phyloP scores from a whole-genome alignment of 2,888 invertebrate genomes.

The Orthonychiurus folsomi region DNA sequence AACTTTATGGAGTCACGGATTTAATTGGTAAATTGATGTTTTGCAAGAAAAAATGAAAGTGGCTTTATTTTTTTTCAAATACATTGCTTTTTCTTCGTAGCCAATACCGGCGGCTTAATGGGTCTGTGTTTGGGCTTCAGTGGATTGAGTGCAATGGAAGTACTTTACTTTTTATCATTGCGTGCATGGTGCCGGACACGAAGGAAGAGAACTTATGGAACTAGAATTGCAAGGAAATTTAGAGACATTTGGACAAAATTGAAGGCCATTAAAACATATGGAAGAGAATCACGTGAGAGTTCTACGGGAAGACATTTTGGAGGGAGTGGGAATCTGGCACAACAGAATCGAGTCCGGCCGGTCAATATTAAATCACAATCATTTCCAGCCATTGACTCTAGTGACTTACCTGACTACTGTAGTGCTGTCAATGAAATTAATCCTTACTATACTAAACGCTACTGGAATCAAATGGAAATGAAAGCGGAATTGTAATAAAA shows the following conservation, averaged over 20 bases:
- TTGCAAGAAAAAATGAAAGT: background rate
- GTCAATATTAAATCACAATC: background rate
- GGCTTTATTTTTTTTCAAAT: background rate
- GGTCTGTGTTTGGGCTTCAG: conserved; percentile 27
- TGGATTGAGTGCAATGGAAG: conserved; percentile 23
- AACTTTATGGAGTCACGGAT: conserved; percentile 31
- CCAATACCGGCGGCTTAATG: conserved; percentile 26
- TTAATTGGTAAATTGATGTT: conserved; percentile 25
- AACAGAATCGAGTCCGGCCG: too few relatives aligned
- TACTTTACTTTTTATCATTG: conserved; percentile 25
- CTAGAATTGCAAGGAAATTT: conserved; percentile 5
- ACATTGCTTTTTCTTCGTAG: too few relatives aligned
- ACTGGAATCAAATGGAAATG: background rate
- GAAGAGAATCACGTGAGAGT: background rate
- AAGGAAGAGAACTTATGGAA: background rate
- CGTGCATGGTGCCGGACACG: conserved; percentile 19
- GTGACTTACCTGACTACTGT: background rate
- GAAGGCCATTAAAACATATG: background rate
- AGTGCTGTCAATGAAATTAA: conserved; percentile 3
- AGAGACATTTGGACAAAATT: conserved; percentile 4
- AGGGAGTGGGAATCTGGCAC: too few relatives aligned
- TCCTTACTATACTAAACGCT: background rate
- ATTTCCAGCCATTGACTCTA: background rate
- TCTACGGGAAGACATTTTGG: background rate
- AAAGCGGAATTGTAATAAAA: background rate